Evolutionary conservation across 2,113 vertebrate species (phyloP).

Genomic region (Zosterops japonicus): DNA sequence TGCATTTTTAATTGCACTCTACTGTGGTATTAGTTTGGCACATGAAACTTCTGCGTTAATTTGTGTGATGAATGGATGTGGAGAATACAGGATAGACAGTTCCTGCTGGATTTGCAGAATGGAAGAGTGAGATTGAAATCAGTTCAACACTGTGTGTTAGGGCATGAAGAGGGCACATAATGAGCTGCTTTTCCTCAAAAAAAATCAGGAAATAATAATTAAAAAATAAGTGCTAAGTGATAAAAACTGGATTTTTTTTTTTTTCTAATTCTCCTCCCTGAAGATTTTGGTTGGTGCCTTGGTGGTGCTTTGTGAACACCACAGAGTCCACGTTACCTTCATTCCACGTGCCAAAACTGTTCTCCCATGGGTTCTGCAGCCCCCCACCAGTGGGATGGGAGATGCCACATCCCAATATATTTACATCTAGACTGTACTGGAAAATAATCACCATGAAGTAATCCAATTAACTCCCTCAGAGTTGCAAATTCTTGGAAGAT

Average conservation of each 20-base stretch:
- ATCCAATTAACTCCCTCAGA: not conserved
- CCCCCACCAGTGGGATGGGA: not conserved
- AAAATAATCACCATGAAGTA: not conserved
- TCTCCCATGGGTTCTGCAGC: rapidly evolving
- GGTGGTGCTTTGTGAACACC: not conserved
- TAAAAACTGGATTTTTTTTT: rapidly evolving
- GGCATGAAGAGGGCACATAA: not conserved
- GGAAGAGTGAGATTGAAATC: not conserved
- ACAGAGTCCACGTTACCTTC: rapidly evolving
- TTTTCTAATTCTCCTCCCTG: not conserved
- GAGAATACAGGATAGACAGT: not conserved
- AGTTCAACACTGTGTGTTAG: not conserved
- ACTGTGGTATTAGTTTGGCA: not conserved
- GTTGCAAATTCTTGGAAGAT: not conserved
- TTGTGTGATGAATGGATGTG: not conserved
- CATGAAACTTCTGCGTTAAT: not conserved
- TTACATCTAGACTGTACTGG: not conserved
- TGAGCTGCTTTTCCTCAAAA: not conserved
- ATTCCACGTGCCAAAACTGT: rapidly evolving
- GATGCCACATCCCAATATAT: not conserved
- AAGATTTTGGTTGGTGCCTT: not conserved
- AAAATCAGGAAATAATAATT: no score
- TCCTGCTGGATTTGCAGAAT: not conserved
- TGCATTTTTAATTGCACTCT: conserved; percentile 18
- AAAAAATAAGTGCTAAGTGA: not conserved